Percentiles rank a stretch among this genome's conserved stretches.
Evolutionary conservation across 2,113 vertebrate species (phyloP).

Genomic region (Willisornis vidua): DNA sequence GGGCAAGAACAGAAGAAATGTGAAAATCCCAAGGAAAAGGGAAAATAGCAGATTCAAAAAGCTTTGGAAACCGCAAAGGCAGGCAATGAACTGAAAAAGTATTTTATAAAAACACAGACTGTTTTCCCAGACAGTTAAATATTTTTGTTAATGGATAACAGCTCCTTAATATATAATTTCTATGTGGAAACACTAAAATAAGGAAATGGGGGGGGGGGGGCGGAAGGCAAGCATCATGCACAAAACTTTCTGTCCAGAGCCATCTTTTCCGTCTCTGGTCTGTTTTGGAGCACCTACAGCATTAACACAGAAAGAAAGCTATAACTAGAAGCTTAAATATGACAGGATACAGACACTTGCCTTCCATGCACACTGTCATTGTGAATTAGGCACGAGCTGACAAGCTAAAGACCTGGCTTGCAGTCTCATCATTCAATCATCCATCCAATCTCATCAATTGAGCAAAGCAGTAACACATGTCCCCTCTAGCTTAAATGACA

Average conservation of each 20-base stretch:
- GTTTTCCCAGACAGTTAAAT: neutral
- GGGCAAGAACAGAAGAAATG: neutral
- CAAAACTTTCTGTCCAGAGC: neutral
- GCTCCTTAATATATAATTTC: neutral
- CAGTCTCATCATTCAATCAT: slow-evolving; percentile 72
- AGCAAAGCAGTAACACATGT: slow-evolving; percentile 70
- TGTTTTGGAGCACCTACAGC: neutral
- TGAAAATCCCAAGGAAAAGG: neutral
- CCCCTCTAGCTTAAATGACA: slow-evolving; percentile 70
- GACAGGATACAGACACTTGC: slow-evolving; percentile 56
- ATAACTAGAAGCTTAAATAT: slow-evolving; percentile 43
- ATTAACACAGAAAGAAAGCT: neutral
- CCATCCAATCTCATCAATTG: slow-evolving; percentile 67
- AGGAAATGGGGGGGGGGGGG: neutral
- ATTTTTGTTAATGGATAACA: neutral
- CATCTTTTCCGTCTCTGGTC: neutral
- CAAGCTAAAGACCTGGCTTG: slow-evolving; percentile 70
- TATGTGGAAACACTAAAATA: neutral
- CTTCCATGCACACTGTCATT: slow-evolving; percentile 55
- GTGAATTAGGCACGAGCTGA: slow-evolving; percentile 55
- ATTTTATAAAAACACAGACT: neutral
- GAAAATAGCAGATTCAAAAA: neutral
- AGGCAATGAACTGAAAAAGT: neutral
- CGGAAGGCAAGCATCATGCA: neutral
- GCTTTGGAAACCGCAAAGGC: neutral